Conservation (phyloP, 2,888 invertebrate species). For the Polydesmus complanatus region DNA sequence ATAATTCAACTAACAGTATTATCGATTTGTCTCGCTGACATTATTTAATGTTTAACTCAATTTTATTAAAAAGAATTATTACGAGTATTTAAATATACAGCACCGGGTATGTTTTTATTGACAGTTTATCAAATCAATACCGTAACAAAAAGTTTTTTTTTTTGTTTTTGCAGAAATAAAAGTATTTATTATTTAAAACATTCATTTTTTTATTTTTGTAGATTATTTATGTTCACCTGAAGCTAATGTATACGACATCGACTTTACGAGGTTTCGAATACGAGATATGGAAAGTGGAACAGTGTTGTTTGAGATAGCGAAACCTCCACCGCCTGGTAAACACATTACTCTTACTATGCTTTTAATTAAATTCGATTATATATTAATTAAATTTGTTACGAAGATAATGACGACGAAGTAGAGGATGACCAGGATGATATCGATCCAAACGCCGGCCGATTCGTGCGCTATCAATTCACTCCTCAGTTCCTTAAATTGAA, state of each 20-base stretch:
- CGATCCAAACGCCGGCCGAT: constrained; percentile 83
- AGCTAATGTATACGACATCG: constrained; percentile 93
- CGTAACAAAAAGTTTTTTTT: no score
- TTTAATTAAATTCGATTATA: constrained; percentile 14
- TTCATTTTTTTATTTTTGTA: constrained; percentile 28
- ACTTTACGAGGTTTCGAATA: constrained; percentile 93
- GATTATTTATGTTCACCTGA: constrained; percentile 84
- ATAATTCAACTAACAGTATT: no score
- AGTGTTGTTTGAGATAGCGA: constrained; percentile 88
- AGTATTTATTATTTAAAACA: no score
- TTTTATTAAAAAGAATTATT: no score
- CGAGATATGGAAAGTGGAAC: constrained; percentile 77
- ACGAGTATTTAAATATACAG: no score
- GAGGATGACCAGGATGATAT: constrained; percentile 30
- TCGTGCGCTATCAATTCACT: constrained; percentile 98
- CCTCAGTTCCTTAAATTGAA: constrained; percentile 90
- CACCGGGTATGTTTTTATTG: no score
- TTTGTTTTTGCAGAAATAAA: no score
- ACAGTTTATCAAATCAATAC: no score
- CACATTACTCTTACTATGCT: constrained; percentile 1
- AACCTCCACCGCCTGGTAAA: constrained; percentile 41
- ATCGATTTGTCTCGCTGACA: no score
- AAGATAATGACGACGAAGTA: constrained; percentile 21
- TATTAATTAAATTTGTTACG: constrained; percentile 12
- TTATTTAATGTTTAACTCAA: no score